Base-by-base conservation (phyloP, 2,888 invertebrate genomes). In the Nemurella pictetii region DNA sequence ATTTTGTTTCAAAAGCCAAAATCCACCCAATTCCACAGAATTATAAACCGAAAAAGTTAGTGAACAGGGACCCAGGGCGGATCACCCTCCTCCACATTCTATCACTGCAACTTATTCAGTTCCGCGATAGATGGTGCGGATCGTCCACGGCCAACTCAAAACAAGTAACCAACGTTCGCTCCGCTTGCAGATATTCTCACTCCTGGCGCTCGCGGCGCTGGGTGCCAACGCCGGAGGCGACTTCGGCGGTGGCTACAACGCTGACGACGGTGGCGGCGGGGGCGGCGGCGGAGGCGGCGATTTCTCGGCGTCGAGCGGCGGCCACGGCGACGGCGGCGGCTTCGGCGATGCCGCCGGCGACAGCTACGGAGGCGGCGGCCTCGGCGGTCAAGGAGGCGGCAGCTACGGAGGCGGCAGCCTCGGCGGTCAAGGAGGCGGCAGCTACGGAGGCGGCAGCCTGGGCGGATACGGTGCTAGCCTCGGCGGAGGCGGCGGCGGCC, bases 401-500 rank as follows among this genome's bases (percentile, higher is more conserved):
- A 29, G 72, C 29, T 20, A 28, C 30, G 77, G 84, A 25, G 30
- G 32, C 27, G 30, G 32, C 0, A 9, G 75, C 4, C 20, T 15
- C 7, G 84, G 77, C n/a, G 36, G 84, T 26, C 29, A n/a, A 0
- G 84, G 84, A 32, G 75, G 83, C 83, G 28, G 75, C 74, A 32
- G 82, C n/a, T n/a, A n/a, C n/a, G n/a, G 55, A 7, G 5, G 3
- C 55, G 55, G 55, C 30, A 32, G 73, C 12, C 9, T 29, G n/a
- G 83, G 29, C 28, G 15, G 83, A 2, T 72, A 7, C 73, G 83
- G 83, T 27, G 83, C 29, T 25, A 80, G 80, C 29, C 80, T 29
- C n/a, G 80, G 25, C 15, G 26, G 80, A 9, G 86, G 87, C 26
- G 87, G 86, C 25, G 87, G 88, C 26, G 87, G 87, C 2, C 87